Percentiles rank a stretch among this genome's conserved stretches.
Conservation (phyloP, 1,140 invertebrate genomes). For the Carposina sasakii region DNA sequence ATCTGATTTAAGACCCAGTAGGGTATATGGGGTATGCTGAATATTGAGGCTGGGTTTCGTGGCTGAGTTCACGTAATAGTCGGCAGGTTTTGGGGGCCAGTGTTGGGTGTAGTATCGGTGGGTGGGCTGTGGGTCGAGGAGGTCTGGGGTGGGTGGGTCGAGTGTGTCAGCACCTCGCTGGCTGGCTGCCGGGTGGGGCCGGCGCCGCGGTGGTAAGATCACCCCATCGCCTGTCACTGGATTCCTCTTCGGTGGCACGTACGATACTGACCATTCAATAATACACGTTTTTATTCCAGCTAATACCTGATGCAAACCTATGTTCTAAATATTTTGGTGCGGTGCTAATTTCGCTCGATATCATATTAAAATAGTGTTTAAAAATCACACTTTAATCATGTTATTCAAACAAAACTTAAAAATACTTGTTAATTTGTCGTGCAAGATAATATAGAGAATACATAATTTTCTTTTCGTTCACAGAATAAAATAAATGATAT, state of each 20-base stretch:
- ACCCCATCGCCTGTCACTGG: conserved; percentile 70
- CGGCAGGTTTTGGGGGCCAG: conserved; percentile 49
- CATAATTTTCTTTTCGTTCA: too few relatives aligned
- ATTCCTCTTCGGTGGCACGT: conserved; percentile 67
- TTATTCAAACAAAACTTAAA: too few relatives aligned
- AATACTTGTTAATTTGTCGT: too few relatives aligned
- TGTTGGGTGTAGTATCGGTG: conserved; percentile 49
- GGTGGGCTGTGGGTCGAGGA: conserved; percentile 50
- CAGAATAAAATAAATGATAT: too few relatives aligned
- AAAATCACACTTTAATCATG: not conserved
- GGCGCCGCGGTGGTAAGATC: conserved; percentile 46
- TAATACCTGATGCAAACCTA: conserved; percentile 14
- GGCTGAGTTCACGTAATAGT: conserved; percentile 60
- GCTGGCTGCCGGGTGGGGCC: conserved; percentile 58
- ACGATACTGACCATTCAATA: conserved; percentile 64
- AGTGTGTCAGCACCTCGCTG: conserved; percentile 63
- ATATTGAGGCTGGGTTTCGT: conserved; percentile 34
- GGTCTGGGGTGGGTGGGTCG: conserved; percentile 29
- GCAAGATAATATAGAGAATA: too few relatives aligned
- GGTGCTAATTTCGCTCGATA: too few relatives aligned
- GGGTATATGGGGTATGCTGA: conserved; percentile 44
- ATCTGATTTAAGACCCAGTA: conserved; percentile 50
- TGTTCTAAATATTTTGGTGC: too few relatives aligned
- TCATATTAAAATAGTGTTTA: not conserved
- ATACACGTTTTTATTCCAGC: conserved; percentile 60